These are phyloP conservation scores for Heliothis virescens DNA, from an alignment of 1,140 invertebrate species.

Conservation along the genomic window DNA sequence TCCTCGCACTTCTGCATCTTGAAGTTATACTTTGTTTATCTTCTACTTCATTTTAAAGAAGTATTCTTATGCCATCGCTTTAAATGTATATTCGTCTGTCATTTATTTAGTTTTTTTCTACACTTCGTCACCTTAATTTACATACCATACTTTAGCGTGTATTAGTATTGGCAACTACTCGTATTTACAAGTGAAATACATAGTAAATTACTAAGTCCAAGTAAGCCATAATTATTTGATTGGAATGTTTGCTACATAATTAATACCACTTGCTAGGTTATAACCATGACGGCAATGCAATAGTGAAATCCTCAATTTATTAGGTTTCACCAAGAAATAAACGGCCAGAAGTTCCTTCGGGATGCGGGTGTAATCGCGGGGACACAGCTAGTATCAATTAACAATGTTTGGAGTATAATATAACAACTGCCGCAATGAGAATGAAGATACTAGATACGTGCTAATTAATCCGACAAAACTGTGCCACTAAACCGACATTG, in stretches of 20 bases:
- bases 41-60: background rate
- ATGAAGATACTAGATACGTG: no score
- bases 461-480: no score
- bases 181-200: background rate
- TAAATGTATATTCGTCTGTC: background rate
- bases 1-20: background rate
- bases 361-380: no score
- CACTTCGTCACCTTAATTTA: background rate
- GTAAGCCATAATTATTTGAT: background rate
- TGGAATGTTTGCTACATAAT: background rate
- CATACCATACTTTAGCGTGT: background rate
- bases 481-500: no score
- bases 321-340: no score
- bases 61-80: background rate
- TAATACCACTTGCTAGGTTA: background rate
- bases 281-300: background rate
- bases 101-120: background rate
- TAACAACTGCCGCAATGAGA: no score
- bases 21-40: background rate
- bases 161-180: background rate
- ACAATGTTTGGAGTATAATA: no score
- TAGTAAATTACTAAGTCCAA: background rate
- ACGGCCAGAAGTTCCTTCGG: no score
- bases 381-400: no score
- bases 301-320: background rate